Percentiles rank a stretch among this genome's conserved stretches.
Conservation (phyloP, 2,888 invertebrate genomes). For the Nomada lathburiana region DNA sequence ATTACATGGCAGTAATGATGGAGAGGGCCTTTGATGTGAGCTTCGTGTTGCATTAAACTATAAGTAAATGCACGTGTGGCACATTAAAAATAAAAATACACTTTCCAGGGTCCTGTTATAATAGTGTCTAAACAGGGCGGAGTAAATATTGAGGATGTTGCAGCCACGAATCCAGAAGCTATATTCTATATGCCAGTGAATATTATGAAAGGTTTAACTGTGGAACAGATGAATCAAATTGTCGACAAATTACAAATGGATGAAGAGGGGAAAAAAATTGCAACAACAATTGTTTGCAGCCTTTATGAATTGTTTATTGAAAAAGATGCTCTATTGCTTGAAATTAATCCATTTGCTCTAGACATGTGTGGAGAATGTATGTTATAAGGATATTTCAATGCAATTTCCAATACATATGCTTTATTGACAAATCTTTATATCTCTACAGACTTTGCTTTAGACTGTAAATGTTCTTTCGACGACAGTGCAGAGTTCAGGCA, state of each 20-base stretch:
- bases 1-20: conserved; percentile 98
- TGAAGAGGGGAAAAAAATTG: conserved; percentile 47
- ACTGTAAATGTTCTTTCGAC: conserved; percentile 87
- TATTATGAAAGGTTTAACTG: conserved; percentile 89
- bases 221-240: conserved; percentile 89
- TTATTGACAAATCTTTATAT: too few relatives aligned
- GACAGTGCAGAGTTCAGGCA: conserved; percentile 87
- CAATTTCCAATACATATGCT: background rate
- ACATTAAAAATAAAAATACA: conserved; percentile 19
- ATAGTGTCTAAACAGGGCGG: conserved; percentile 97
- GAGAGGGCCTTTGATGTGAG: conserved; percentile 92
- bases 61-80: background rate
- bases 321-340: conserved; percentile 86
- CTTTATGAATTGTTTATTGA: conserved; percentile 86
- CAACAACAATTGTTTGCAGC: conserved; percentile 73
- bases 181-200: conserved; percentile 95
- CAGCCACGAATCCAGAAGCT: conserved; percentile 93
- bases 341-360: conserved; percentile 87
- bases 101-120: conserved; percentile 93
- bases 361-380: conserved; percentile 80
- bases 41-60: background rate
- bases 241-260: conserved; percentile 85
- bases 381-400: conserved; percentile 7
- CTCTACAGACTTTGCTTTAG: conserved; percentile 85
- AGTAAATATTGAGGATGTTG: conserved; percentile 97